phyloP scores from a whole-genome alignment of 2,113 vertebrate genomes.

The Cromileptes altivelis region DNA sequence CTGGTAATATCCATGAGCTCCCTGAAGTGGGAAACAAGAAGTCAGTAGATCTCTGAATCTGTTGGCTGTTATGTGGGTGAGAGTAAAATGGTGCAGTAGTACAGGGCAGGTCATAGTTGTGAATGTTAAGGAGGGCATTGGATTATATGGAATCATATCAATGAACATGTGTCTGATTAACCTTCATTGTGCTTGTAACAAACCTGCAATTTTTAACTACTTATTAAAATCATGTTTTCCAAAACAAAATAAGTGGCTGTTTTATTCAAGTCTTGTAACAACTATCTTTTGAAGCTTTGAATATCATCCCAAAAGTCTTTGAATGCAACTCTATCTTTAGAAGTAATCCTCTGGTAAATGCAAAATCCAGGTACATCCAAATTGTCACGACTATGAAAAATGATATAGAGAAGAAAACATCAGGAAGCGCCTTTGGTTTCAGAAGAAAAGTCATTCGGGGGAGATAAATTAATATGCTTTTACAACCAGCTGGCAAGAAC shows the following conservation, averaged over 20 bases:
- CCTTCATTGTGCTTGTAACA: background rate
- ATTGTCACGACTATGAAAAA: constrained; percentile 15
- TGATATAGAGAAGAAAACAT: constrained; percentile 5
- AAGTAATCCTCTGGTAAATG: background rate
- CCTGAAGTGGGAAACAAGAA: constrained; percentile 53
- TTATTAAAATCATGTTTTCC: background rate
- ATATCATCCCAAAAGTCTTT: background rate
- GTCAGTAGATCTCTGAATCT: constrained; percentile 21
- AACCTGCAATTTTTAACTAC: background rate
- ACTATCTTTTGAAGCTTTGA: background rate
- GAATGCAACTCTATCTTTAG: background rate
- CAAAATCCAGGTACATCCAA: constrained; percentile 34
- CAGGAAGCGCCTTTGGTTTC: constrained; percentile 41
- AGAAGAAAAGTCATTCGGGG: constrained; percentile 18
- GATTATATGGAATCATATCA: background rate
- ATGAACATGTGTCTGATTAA: background rate
- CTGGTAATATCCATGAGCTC: constrained; percentile 39
- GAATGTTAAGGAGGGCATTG: background rate
- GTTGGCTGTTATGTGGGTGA: background rate
- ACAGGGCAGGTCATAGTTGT: background rate
- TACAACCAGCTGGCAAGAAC: constrained; percentile 56
- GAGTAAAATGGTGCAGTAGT: constrained; percentile 13
- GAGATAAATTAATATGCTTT: constrained; percentile 49
- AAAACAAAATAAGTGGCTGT: background rate
- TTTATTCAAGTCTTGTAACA: background rate